phyloP scores from a whole-genome alignment of 2,113 vertebrate genomes.

The Corythaixoides concolor region DNA sequence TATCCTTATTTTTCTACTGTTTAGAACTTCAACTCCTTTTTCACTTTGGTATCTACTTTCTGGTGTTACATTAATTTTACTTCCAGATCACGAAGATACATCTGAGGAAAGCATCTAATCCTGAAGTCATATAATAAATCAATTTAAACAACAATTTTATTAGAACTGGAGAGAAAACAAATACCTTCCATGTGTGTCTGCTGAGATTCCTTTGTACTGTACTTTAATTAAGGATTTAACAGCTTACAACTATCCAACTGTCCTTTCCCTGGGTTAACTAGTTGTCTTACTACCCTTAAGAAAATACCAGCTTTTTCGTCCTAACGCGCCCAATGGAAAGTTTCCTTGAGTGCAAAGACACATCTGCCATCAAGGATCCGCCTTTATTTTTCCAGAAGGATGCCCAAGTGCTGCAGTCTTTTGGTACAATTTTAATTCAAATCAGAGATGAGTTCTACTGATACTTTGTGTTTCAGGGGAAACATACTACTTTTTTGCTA shows the following conservation, averaged over 20 bases:
- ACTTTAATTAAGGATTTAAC: conserved; percentile 72
- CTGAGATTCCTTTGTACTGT: conserved; percentile 37
- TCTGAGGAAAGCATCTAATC: conserved; percentile 51
- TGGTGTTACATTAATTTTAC: background rate
- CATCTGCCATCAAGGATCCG: background rate
- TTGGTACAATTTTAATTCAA: conserved; percentile 30
- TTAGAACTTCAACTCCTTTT: background rate
- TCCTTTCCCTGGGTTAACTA: conserved; percentile 58
- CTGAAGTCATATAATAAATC: conserved; percentile 67
- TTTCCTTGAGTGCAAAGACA: conserved; percentile 30
- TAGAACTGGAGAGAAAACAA: conserved; percentile 43
- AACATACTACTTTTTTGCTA: conserved; percentile 27
- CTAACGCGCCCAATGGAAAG: background rate
- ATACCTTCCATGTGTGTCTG: background rate
- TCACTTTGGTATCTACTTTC: background rate
- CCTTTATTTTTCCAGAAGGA: background rate
- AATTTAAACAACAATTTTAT: conserved; percentile 62
- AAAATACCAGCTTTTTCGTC: conserved; percentile 35
- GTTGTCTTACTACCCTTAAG: conserved; percentile 1
- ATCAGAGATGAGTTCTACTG: background rate
- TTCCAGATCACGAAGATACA: conserved; percentile 19
- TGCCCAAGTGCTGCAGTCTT: background rate
- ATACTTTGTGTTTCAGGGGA: background rate
- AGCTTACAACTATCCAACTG: conserved; percentile 21
- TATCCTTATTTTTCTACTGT: background rate